phyloP scores from a whole-genome alignment of 2,888 invertebrate species.

The Morpho helenor region DNA sequence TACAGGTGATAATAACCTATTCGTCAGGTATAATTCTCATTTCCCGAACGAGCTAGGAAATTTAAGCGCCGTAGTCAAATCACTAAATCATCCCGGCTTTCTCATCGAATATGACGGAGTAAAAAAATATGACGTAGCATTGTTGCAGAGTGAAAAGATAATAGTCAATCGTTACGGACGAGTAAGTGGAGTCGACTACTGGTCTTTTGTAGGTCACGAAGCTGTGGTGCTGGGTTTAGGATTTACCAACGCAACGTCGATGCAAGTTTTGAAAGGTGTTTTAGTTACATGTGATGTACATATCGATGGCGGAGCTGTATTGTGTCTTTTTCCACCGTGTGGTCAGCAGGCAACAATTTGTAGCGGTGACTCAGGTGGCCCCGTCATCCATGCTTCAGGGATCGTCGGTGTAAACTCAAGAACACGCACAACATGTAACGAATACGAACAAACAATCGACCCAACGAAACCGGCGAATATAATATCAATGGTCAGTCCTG shows the following conservation, averaged over 20 bases:
- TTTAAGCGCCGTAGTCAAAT: neutral
- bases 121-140: neutral
- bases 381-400: conserved; percentile 9
- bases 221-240: neutral
- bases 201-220: conserved; percentile 2
- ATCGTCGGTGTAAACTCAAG: conserved; percentile 1
- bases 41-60: conserved; percentile 1
- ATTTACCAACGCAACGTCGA: neutral
- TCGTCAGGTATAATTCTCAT: neutral
- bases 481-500: neutral
- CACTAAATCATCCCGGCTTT: neutral
- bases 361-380: conserved; percentile 12
- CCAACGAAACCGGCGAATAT: neutral
- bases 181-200: conserved; percentile 7
- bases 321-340: conserved; percentile 1
- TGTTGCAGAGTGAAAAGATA: conserved; percentile 3
- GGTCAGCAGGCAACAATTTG: conserved; percentile 1
- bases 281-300: neutral
- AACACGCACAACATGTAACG: neutral
- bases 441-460: neutral
- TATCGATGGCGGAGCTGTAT: neutral
- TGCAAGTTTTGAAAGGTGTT: conserved; percentile 4
- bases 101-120: too few relatives aligned
- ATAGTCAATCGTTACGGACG: conserved; percentile 1
- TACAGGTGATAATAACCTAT: too few relatives aligned